phyloP scores from a whole-genome alignment of 2,113 vertebrate species.

The Meleagris gallopavo region DNA sequence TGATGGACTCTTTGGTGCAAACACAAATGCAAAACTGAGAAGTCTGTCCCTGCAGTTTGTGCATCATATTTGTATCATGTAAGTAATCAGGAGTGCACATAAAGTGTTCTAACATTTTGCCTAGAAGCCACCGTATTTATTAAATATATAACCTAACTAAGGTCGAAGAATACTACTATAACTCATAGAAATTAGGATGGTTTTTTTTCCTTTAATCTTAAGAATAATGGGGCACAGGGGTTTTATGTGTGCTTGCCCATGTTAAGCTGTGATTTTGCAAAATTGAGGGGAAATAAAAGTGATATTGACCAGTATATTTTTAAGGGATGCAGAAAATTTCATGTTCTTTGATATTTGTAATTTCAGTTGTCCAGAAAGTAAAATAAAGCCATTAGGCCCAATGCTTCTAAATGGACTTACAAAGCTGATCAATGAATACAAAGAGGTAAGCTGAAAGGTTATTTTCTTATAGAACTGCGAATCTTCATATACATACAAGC shows the following conservation, averaged over 20 bases:
- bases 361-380: conserved; percentile 93
- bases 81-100: conserved; percentile 73
- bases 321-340: not conserved
- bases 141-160: not conserved
- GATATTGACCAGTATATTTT: not conserved
- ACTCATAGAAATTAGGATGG: not conserved
- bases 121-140: not conserved
- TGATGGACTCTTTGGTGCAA: conserved; percentile 95
- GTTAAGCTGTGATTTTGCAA: not conserved
- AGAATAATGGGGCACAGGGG: not conserved
- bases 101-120: not conserved
- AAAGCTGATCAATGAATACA: conserved; percentile 98
- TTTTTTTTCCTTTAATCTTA: not conserved
- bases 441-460: conserved; percentile 86
- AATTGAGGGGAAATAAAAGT: not conserved
- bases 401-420: conserved; percentile 99
- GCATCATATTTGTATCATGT: conserved; percentile 97
- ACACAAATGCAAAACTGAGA: conserved; percentile 95
- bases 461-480: not conserved
- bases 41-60: conserved; percentile 95
- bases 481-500: not conserved
- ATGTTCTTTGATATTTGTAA: conserved; percentile 18
- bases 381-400: conserved; percentile 95
- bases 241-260: not conserved
- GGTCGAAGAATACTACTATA: not conserved